These are phyloP conservation scores for Sardina pilchardus DNA, from an alignment of 2,113 vertebrate genomes.

Conservation along the genomic window DNA sequence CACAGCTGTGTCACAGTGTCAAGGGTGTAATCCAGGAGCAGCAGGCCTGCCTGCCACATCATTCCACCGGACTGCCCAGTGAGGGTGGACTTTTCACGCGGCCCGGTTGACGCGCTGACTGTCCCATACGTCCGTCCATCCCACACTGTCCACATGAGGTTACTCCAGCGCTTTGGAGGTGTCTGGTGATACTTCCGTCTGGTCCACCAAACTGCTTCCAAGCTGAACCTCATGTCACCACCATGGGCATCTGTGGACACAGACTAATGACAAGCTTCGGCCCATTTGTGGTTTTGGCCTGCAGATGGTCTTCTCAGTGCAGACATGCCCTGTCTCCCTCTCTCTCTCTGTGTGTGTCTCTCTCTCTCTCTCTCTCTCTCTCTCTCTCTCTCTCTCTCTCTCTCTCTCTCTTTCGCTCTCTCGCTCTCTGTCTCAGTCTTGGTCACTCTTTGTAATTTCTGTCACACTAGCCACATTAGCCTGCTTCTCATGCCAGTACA, in stretches of 20 bases:
- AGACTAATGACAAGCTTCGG: slow-evolving; percentile 36
- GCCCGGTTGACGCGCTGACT: neutral
- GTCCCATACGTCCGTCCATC: neutral
- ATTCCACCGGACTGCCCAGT: neutral
- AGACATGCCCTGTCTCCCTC: slow-evolving; percentile 71
- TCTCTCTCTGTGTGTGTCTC: neutral
- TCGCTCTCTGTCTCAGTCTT: slow-evolving; percentile 9
- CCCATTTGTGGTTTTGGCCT: slow-evolving; percentile 50
- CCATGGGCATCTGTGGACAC: neutral
- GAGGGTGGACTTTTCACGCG: neutral
- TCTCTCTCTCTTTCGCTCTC: slow-evolving; percentile 9
- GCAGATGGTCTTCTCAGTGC: neutral
- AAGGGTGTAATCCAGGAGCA: neutral
- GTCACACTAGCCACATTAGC: too few species aligned
- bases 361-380: neutral
- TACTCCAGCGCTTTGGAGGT: neutral
- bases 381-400: slow-evolving; percentile 35
- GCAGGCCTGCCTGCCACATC: neutral
- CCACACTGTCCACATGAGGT: neutral
- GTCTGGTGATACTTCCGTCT: neutral
- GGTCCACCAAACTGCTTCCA: neutral
- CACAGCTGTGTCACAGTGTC: slow-evolving; percentile 2
- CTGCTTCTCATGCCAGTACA: too few species aligned
- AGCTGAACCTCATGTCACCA: slow-evolving; percentile 11
- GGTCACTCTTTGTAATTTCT: neutral